phyloP scores from a whole-genome alignment of 2,888 invertebrate species.

The Schizotus pectinicornis region DNA sequence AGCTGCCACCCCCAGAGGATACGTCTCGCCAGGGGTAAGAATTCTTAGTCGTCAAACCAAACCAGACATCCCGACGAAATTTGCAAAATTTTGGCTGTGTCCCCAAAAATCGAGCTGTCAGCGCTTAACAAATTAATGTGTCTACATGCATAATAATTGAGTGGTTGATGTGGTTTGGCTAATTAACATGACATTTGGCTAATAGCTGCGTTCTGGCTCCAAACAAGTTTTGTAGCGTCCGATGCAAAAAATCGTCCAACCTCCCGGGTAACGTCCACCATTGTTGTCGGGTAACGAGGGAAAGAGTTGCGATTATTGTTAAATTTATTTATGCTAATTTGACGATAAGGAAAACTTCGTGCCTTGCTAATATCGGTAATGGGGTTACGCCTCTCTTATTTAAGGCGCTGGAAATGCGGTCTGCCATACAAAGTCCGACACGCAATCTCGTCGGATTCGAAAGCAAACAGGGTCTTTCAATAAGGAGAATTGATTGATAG shows the following conservation, averaged over 20 bases:
- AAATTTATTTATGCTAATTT: no score
- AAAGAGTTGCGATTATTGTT: no score
- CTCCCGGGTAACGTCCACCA: no score
- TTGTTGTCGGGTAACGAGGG: no score
- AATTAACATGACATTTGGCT: conserved; percentile 4
- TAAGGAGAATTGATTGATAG: no score
- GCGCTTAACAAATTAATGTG: conserved; percentile 11
- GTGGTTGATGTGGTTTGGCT: conserved; percentile 16
- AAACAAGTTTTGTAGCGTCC: conserved; percentile 1
- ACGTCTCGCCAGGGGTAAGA: conserved; percentile 58
- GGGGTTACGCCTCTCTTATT: no score
- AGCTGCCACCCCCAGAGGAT: conserved; percentile 53
- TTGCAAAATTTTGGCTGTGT: background rate
- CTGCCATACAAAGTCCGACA: background rate
- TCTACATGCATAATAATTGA: conserved; percentile 7
- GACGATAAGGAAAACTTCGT: no score
- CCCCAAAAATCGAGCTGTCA: background rate
- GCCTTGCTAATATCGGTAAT: no score
- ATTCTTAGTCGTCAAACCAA: background rate
- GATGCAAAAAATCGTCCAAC: no score
- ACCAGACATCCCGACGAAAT: conserved; percentile 12
- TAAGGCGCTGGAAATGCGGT: no score
- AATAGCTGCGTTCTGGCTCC: conserved; percentile 4
- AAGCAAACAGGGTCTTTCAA: no score
- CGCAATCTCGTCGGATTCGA: background rate